These are phyloP conservation scores for Aplysina aerophoba DNA, from an alignment of 37 sponge, comb jelly and placozoan genomes.

Conservation along the genomic window DNA sequence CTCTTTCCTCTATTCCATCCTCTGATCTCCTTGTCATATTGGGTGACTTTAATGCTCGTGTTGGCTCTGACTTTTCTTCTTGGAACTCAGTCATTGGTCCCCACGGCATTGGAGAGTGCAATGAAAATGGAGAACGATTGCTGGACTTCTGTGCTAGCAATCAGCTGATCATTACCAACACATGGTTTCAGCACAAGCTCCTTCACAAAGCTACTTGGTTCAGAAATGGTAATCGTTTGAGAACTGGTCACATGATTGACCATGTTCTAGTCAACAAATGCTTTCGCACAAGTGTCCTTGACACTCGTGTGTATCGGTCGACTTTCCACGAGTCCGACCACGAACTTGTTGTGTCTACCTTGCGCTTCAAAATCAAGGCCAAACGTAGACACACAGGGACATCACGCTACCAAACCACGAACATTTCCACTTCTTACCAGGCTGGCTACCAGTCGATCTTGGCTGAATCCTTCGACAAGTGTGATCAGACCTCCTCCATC, in stretches of 20 bases:
- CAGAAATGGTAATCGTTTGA: not conserved
- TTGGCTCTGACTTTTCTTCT: conserved; percentile 18
- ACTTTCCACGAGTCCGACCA: conserved; percentile 1
- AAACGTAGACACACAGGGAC: not conserved
- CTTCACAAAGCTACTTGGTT: conserved; percentile 8
- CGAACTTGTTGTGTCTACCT: not conserved
- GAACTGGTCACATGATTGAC: conserved; percentile 28
- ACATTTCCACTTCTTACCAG: conserved; percentile 1
- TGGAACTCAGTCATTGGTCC: conserved; percentile 25
- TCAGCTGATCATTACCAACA: not conserved
- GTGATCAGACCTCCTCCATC: not conserved
- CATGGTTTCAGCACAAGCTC: conserved; percentile 18
- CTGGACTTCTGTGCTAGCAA: conserved; percentile 28
- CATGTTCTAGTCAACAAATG: conserved; percentile 5
- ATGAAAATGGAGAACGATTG: conserved; percentile 18
- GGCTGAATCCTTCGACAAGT: not conserved
- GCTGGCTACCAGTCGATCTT: not conserved
- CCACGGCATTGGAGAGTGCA: conserved; percentile 24
- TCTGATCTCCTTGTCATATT: conserved; percentile 1
- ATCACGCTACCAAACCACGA: not conserved
- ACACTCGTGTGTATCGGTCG: conserved; percentile 23
- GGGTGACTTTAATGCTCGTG: conserved; percentile 42
- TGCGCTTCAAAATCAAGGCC: not conserved
- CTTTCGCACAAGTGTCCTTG: not conserved
- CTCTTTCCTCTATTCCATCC: conserved; percentile 30